phyloP scores from a whole-genome alignment of 2,113 vertebrate genomes.

The Myiagra hebetior region DNA sequence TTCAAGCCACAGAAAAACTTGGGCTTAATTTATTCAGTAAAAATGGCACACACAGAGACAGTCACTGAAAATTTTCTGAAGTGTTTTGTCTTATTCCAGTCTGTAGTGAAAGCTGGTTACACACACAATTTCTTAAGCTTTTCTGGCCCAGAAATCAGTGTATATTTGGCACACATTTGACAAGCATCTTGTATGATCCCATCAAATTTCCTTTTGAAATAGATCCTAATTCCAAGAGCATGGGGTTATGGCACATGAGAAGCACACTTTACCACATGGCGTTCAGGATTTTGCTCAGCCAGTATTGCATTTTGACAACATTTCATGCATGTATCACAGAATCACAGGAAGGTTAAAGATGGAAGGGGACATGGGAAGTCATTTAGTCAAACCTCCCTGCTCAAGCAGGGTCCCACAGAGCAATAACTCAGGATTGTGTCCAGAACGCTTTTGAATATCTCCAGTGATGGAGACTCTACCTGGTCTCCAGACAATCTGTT shows the following conservation, averaged over 20 bases:
- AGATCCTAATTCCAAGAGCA: not conserved
- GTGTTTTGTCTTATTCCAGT: not conserved
- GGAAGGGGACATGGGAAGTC: rapidly evolving
- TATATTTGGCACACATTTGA: not conserved
- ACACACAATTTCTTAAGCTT: not conserved
- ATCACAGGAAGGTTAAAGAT: not conserved
- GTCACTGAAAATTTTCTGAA: not conserved
- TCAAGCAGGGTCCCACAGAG: not conserved
- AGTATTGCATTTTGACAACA: not conserved
- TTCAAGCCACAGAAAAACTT: not conserved
- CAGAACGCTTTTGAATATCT: not conserved
- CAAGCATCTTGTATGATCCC: not conserved
- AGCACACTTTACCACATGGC: not conserved
- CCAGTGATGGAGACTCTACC: not conserved
- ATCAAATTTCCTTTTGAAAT: not conserved
- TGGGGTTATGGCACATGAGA: not conserved
- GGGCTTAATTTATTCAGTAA: not conserved
- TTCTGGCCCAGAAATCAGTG: not conserved
- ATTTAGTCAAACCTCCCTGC: not conserved
- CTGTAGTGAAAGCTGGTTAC: not conserved
- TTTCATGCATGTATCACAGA: not conserved
- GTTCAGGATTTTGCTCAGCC: not conserved
- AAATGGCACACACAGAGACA: not conserved
- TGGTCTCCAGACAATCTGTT: not conserved
- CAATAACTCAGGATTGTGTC: not conserved